Conservation (phyloP, 2,797 vertebrate species). For the Sebastes hopkinsi region DNA sequence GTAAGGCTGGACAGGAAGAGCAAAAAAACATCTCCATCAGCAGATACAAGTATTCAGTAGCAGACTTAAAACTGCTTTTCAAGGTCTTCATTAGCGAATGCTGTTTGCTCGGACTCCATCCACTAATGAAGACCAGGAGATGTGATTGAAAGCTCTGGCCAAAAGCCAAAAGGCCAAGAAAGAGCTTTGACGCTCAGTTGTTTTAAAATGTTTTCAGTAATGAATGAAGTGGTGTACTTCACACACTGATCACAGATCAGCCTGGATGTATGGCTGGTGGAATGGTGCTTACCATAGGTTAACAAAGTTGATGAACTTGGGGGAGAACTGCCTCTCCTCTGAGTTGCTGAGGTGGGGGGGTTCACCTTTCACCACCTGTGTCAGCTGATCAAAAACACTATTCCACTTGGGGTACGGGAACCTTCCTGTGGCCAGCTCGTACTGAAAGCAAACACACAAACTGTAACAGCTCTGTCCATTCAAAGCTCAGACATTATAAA, state of each 20-base stretch:
- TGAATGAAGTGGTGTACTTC: not conserved
- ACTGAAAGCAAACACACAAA: constrained; percentile 78
- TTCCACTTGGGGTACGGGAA: constrained; percentile 99
- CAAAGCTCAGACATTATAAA: not conserved
- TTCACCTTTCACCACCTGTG: constrained; percentile 97
- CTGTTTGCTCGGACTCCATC: not conserved
- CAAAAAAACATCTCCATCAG: not conserved
- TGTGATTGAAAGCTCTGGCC: not conserved
- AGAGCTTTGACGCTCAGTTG: not conserved
- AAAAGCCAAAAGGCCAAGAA: not conserved
- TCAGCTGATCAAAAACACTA: constrained; percentile 98
- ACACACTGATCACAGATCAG: not conserved
- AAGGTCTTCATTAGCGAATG: not conserved
- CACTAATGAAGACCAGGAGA: not conserved
- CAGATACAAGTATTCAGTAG: not conserved
- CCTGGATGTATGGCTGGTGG: not conserved
- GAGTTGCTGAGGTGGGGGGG: constrained; percentile 97
- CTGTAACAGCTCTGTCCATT: not conserved
- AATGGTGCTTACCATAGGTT: constrained; percentile 91
- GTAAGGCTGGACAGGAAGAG: constrained; percentile 89
- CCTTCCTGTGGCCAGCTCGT: constrained; percentile 94
- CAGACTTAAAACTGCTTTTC: not conserved
- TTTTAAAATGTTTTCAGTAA: not conserved
- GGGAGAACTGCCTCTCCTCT: constrained; percentile 95
- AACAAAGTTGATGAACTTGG: constrained; percentile 98